Conservation (phyloP, 2,797 vertebrate genomes). For the Pseudochaenichthys georgianus region DNA sequence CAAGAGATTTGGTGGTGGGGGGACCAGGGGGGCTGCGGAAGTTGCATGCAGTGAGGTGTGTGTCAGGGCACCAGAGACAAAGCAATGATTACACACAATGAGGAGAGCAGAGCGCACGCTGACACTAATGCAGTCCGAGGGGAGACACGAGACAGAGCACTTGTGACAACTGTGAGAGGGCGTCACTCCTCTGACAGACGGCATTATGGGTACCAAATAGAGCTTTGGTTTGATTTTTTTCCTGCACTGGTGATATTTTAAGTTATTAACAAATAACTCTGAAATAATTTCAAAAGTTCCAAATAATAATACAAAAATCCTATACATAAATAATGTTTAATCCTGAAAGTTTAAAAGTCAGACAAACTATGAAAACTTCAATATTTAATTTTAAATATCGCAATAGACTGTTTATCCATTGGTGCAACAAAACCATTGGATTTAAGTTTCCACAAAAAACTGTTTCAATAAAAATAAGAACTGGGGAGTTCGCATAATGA, state of each 20-base stretch:
- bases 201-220: conserved; percentile 68
- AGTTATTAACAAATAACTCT: conserved; percentile 1
- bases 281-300: not conserved
- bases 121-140: conserved; percentile 84
- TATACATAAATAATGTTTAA: not conserved
- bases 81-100: conserved; percentile 84
- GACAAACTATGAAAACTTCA: not conserved
- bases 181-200: conserved; percentile 72
- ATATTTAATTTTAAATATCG: not conserved
- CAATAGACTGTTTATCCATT: not conserved
- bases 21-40: conserved; percentile 75
- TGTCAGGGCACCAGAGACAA: conserved; percentile 82
- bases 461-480: not conserved
- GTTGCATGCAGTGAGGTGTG: conserved; percentile 84
- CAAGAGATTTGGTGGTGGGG: conserved; percentile 75
- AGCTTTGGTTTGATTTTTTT: conserved; percentile 17
- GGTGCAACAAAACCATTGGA: not conserved
- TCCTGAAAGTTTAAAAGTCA: not conserved
- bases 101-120: conserved; percentile 71
- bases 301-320: not conserved
- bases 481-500: not conserved
- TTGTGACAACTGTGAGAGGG: conserved; percentile 84
- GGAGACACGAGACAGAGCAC: conserved; percentile 80
- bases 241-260: conserved; percentile 15
- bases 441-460: not conserved